Conservation (phyloP, 2,797 vertebrate genomes). For the Falco berigora region DNA sequence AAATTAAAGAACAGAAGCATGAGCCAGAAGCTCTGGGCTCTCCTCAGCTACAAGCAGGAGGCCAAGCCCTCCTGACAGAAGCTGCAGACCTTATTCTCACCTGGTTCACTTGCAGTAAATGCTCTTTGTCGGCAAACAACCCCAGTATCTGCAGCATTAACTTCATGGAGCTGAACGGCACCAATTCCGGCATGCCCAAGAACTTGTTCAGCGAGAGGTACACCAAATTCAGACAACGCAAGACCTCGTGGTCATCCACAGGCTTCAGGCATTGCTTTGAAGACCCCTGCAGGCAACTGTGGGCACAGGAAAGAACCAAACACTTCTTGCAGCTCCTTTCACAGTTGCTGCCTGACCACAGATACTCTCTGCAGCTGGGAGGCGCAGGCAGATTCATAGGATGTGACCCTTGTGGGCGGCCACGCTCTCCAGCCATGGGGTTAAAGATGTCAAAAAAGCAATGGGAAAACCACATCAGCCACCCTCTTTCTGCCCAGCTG, state of each 20-base stretch:
- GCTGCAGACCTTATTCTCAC: neutral
- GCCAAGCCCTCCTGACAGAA: neutral
- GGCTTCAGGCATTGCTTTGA: neutral
- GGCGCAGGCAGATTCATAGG: neutral
- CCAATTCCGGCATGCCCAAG: accelerated
- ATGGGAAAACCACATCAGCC: neutral
- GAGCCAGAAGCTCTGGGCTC: neutral
- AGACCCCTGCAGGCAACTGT: neutral
- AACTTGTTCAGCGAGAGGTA: neutral
- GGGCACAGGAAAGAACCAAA: neutral
- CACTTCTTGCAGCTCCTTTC: neutral
- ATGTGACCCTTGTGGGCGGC: neutral
- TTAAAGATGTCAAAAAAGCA: neutral
- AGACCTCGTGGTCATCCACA: accelerated
- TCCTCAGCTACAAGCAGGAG: neutral
- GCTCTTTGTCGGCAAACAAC: neutral
- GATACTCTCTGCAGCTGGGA: neutral
- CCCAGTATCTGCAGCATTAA: neutral
- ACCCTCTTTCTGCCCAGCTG: too few species aligned
- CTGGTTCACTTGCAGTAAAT: neutral
- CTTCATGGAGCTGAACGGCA: neutral
- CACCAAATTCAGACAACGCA: neutral
- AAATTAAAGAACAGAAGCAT: neutral
- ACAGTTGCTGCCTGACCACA: too few species aligned
- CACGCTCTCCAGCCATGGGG: too few species aligned